Evolutionary conservation across 2,113 vertebrate genomes (phyloP).

Genomic region (Pelmatolapia mariae): DNA sequence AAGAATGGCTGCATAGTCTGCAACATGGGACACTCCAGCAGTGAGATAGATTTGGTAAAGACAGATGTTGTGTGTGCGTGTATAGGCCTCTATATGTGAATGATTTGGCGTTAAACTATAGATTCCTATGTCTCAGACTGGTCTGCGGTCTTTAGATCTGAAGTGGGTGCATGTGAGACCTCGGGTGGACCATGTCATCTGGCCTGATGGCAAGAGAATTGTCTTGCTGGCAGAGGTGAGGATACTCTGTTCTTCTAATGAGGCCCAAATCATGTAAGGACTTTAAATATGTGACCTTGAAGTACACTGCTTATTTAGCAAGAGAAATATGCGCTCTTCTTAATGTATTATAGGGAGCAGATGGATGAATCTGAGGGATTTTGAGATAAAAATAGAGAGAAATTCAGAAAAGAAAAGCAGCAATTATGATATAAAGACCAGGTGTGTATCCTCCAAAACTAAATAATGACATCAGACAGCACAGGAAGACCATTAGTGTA

Average conservation of each 20-base stretch:
- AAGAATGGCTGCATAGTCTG: slow-evolving; percentile 92
- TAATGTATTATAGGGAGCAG: not conserved
- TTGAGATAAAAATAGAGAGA: not conserved
- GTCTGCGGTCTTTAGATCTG: slow-evolving; percentile 84
- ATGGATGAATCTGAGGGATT: not conserved
- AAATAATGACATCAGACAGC: not conserved
- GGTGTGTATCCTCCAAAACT: not conserved
- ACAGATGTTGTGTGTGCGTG: not conserved
- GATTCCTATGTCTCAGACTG: slow-evolving; percentile 66
- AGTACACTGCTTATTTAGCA: not conserved
- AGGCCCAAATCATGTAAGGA: not conserved
- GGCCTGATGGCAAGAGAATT: slow-evolving; percentile 91
- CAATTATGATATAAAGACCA: not conserved
- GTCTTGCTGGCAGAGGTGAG: slow-evolving; percentile 89
- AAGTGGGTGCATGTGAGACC: slow-evolving; percentile 88
- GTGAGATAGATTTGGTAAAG: slow-evolving; percentile 89
- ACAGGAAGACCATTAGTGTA: not conserved
- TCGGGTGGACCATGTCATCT: slow-evolving; percentile 92
- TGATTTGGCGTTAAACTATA: accelerated
- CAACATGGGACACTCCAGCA: slow-evolving; percentile 96
- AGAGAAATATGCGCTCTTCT: accelerated
- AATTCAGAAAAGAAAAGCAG: not conserved
- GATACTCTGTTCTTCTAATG: not conserved
- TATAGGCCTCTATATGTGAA: not conserved
- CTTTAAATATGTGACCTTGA: not conserved